Evolutionary conservation across 2,113 vertebrate species (phyloP), one percentile per base, ranked within the genome.

Genomic region (Serinus canaria): DNA sequence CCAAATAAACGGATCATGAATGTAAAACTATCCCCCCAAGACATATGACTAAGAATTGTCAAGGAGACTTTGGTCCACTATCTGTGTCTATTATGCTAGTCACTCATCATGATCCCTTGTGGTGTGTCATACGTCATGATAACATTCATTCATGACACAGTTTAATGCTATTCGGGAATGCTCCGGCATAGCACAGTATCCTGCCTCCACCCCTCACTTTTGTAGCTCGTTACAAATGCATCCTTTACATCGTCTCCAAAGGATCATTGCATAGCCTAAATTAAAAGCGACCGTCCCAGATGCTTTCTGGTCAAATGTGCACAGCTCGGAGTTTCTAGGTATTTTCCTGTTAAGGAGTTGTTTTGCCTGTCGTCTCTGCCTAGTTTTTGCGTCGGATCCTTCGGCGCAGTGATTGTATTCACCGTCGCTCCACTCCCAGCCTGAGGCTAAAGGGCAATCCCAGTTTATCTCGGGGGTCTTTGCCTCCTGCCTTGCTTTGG

Each of bases 61-160:
- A 85, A 91, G 89, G 89, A 95, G 91, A 92, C 77, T 95, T 96
- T 92, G 92, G 96, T 95, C 93, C 91, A 89, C 91, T 95, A 43
- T 84, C 89, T 67, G 30, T 66, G 89, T 79, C 81, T 87, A 79
- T 91, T 79, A 85, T 76, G 74, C 89, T 87, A 80, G 67, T 87
- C 95, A 91, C 81, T 97, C 66, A 83, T 84, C 75, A 79, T 28
- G 69, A 79, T 95, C 77, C 70, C 89, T 76, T 76, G 74, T 39
- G 81, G 63, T 79, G 75, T 66, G 87, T 76, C 81, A 80, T 83
- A 87, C 81, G 84, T 95, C 95, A 94, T 39, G 80, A n/a, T 39
- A 87, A 94, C 83, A 94, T 81, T 89, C 94, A 92, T 84, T 84
- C 94, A 58, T 91, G 92, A 85, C 86, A 95, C 44, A 89, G 81